Conservation (phyloP, 2,113 vertebrate species). For the Hippocampus guttulatus region DNA sequence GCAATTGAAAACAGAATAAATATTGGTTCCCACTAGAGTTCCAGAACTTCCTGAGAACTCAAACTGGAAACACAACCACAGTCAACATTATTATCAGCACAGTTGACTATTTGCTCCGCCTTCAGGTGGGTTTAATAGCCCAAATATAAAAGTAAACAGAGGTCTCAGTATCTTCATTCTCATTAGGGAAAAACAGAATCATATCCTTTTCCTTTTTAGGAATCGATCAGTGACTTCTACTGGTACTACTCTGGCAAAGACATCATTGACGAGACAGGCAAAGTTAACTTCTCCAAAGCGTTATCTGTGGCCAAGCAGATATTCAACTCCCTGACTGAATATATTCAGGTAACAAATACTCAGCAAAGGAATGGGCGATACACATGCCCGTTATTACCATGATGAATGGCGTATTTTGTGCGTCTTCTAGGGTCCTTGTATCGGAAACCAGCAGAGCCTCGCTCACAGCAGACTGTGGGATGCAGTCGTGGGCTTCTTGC, state of each 20-base stretch:
- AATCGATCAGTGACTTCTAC: slow-evolving; percentile 99
- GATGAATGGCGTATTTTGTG: background rate
- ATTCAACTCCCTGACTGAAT: slow-evolving; percentile 98
- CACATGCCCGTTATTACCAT: background rate
- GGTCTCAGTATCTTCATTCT: background rate
- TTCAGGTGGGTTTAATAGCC: slow-evolving; percentile 81
- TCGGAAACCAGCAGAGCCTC: slow-evolving; percentile 97
- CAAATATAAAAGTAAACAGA: background rate
- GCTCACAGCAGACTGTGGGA: slow-evolving; percentile 98
- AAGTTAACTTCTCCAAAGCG: slow-evolving; percentile 93
- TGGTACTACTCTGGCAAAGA: slow-evolving; percentile 99
- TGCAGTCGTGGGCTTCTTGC: slow-evolving; percentile 94
- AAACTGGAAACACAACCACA: slow-evolving; percentile 96
- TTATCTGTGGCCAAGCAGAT: slow-evolving; percentile 94
- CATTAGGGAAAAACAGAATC: background rate
- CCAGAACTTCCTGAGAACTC: slow-evolving; percentile 94
- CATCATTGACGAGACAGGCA: slow-evolving; percentile 91
- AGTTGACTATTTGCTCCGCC: slow-evolving; percentile 93
- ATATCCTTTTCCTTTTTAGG: slow-evolving; percentile 63
- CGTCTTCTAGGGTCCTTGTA: slow-evolving; percentile 84
- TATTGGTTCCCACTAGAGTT: slow-evolving; percentile 76
- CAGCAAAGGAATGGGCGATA: background rate
- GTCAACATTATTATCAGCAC: slow-evolving; percentile 98
- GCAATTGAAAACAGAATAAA: background rate
- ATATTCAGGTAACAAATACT: slow-evolving; percentile 70